A percentile compares a stretch with the other conserved stretches of the same genome.
Conservation (phyloP, 2,797 vertebrate genomes). For the Luscinia megarhynchos region DNA sequence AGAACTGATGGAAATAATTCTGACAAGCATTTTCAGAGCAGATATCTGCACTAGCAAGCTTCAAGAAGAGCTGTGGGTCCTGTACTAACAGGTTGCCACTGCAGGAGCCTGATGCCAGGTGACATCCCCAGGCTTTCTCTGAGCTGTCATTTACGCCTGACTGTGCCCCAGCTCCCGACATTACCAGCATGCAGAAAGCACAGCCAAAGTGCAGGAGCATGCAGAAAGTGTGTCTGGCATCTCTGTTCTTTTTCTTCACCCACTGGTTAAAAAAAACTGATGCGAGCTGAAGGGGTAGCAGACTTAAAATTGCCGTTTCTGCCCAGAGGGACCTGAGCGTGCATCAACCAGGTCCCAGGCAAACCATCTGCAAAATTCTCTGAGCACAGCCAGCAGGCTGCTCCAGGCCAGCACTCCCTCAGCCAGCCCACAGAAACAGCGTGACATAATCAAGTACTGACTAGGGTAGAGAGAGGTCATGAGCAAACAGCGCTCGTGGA, state of each 20-base stretch:
- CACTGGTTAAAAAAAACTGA: background rate
- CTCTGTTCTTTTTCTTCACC: background rate
- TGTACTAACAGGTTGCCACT: background rate
- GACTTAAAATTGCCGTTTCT: background rate
- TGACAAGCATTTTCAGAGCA: background rate
- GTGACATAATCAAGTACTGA: background rate
- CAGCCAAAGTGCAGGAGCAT: background rate
- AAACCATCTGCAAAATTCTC: background rate
- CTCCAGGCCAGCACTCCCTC: background rate
- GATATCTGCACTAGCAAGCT: background rate
- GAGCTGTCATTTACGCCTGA: background rate
- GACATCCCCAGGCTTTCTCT: background rate
- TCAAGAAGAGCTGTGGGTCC: background rate
- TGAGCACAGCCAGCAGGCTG: background rate
- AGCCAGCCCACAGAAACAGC: rapidly evolving
- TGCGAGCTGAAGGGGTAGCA: background rate
- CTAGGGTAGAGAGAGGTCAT: background rate
- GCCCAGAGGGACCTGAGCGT: background rate
- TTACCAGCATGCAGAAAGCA: background rate
- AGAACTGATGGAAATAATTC: background rate
- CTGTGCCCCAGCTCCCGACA: background rate
- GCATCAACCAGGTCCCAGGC: background rate
- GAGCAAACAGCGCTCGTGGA: rapidly evolving
- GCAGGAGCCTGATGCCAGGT: background rate
- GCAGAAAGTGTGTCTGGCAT: background rate